These are phyloP conservation scores for Semnornis frantzii DNA, from an alignment of 2,113 vertebrate genomes.

Conservation along the genomic window DNA sequence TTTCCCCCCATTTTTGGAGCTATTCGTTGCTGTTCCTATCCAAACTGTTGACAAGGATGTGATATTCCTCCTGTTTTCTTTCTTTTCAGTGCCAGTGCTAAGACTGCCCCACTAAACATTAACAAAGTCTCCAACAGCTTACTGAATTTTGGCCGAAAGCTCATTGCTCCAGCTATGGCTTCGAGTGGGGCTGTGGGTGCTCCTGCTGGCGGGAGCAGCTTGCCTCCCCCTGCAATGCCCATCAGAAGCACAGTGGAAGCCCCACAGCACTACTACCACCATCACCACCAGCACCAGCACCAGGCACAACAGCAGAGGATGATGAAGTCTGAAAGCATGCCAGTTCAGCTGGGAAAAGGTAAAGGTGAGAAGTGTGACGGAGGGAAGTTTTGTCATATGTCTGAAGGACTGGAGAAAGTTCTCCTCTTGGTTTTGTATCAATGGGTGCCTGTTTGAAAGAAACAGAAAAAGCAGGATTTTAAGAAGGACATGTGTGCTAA, in stretches of 20 bases:
- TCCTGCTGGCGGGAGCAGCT: constrained; percentile 15
- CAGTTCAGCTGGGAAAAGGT: constrained; percentile 96
- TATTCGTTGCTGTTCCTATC: background rate
- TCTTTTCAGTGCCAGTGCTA: constrained; percentile 76
- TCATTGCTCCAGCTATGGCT: constrained; percentile 88
- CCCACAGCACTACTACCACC: constrained; percentile 69
- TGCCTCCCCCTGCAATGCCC: constrained; percentile 38
- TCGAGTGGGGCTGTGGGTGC: constrained; percentile 70
- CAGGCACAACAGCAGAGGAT: constrained; percentile 80
- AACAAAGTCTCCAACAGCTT: constrained; percentile 98
- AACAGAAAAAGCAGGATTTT: background rate
- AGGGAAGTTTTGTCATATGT: rapidly evolving
- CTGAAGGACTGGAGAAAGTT: background rate
- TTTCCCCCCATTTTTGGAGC: background rate
- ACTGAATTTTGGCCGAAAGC: constrained; percentile 92
- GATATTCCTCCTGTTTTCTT: background rate
- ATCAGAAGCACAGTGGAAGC: constrained; percentile 38
- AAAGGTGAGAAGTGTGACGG: background rate
- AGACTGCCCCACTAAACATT: constrained; percentile 90
- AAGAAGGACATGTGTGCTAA: background rate
- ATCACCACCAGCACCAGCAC: background rate
- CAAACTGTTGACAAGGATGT: background rate
- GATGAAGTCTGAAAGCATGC: constrained; percentile 98
- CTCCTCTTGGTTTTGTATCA: background rate
- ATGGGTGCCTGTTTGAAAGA: background rate